phyloP scores from a whole-genome alignment of 2,888 invertebrate species.

The Hedya salicella region DNA sequence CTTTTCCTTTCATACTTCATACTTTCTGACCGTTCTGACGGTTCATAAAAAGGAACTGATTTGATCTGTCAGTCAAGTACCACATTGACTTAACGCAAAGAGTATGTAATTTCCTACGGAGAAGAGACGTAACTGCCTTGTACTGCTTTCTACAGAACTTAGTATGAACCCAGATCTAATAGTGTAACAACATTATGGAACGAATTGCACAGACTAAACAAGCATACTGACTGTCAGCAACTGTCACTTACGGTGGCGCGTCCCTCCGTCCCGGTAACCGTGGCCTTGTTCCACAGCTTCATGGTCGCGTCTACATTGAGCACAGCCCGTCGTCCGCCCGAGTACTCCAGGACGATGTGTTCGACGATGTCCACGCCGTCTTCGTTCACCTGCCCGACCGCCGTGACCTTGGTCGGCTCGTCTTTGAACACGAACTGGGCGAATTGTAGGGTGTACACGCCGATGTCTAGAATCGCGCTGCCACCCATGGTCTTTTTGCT shows the following conservation, averaged over 20 bases:
- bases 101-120: too few species aligned
- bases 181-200: too few species aligned
- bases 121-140: too few species aligned
- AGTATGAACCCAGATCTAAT: too few species aligned
- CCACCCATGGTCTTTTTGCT: slow-evolving; percentile 91
- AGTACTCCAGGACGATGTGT: slow-evolving; percentile 86
- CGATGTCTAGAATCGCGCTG: slow-evolving; percentile 90
- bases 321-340: slow-evolving; percentile 86
- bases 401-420: slow-evolving; percentile 88
- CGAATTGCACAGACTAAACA: too few species aligned
- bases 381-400: slow-evolving; percentile 88
- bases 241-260: slow-evolving; percentile 78
- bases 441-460: slow-evolving; percentile 91
- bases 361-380: slow-evolving; percentile 89
- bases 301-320: slow-evolving; percentile 80
- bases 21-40: too few species aligned
- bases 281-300: slow-evolving; percentile 85
- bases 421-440: slow-evolving; percentile 89
- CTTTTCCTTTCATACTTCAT: too few species aligned
- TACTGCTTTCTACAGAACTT: too few species aligned
- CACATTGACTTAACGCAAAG: too few species aligned
- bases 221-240: too few species aligned
- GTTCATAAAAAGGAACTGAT: too few species aligned
- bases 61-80: too few species aligned
- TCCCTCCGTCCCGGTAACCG: slow-evolving; percentile 88